Conservation (phyloP, 2,888 invertebrate species). For the Alcis repandata region DNA sequence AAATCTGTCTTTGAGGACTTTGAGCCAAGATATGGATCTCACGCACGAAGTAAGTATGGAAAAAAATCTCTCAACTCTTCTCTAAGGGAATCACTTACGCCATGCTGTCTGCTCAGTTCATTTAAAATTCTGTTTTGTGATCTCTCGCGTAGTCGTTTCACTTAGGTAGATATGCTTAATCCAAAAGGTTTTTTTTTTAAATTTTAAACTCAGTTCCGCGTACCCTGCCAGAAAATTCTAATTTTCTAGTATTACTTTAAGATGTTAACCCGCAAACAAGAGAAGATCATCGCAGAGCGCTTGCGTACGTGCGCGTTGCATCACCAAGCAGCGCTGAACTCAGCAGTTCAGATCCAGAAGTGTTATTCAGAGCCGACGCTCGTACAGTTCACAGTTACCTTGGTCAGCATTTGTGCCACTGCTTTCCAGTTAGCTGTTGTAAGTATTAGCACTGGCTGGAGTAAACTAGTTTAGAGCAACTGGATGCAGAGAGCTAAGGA, state of each 20-base stretch:
- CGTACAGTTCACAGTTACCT: conserved; percentile 73
- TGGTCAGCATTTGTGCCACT: conserved; percentile 77
- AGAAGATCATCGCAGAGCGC: conserved; percentile 49
- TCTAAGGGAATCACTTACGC: too few species aligned
- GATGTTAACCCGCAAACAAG: conserved; percentile 50
- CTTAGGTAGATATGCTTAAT: too few species aligned
- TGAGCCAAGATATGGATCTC: conserved; percentile 50
- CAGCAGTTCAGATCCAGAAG: conserved; percentile 59
- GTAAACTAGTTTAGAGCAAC: not conserved
- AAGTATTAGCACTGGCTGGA: conserved; percentile 44
- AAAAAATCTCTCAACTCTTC: too few species aligned
- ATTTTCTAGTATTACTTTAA: not conserved
- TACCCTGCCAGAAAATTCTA: too few species aligned
- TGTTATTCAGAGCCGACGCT: conserved; percentile 70
- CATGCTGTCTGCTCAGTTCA: too few species aligned
- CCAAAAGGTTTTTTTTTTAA: not conserved
- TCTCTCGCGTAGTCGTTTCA: not conserved
- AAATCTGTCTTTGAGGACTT: conserved; percentile 61
- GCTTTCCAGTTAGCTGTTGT: conserved; percentile 78
- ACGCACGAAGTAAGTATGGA: conserved; percentile 41
- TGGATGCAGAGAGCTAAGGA: too few species aligned
- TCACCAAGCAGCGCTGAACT: conserved; percentile 61
- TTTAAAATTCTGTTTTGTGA: conserved; percentile 14
- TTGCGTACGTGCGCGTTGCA: conserved; percentile 54
- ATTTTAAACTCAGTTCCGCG: not conserved